Percentiles rank a stretch among this genome's conserved stretches.
Conservation (phyloP, 2,888 invertebrate species). For the Caenorhabditis macrosperma region DNA sequence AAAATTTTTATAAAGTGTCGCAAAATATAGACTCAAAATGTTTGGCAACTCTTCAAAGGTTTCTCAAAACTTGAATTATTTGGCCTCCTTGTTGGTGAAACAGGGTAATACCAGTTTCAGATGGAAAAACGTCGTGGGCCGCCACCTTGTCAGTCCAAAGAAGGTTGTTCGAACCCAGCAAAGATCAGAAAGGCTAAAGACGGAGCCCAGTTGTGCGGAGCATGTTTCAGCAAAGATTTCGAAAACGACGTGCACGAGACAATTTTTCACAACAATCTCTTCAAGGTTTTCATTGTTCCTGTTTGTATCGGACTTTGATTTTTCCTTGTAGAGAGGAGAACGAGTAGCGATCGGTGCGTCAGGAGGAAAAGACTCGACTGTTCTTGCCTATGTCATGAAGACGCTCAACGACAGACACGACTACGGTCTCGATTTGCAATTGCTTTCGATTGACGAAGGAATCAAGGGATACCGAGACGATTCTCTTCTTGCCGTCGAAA, state of each 20-base stretch:
- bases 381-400: slow-evolving; percentile 90
- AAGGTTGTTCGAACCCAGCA: slow-evolving; percentile 45
- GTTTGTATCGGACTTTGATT: too few relatives aligned
- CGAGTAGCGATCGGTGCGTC: slow-evolving; percentile 79
- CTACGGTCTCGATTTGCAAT: slow-evolving; percentile 91
- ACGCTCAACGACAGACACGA: slow-evolving; percentile 90
- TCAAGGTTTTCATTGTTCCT: slow-evolving; percentile 65
- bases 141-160: slow-evolving; percentile 39
- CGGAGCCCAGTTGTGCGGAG: slow-evolving; percentile 72
- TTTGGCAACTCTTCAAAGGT: too few relatives aligned
- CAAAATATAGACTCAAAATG: too few relatives aligned
- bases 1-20: too few relatives aligned
- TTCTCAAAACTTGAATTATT: not conserved
- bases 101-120: not conserved
- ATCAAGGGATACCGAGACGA: slow-evolving; percentile 94
- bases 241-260: slow-evolving; percentile 80
- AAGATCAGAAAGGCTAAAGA: slow-evolving; percentile 75
- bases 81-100: not conserved
- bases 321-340: slow-evolving; percentile 72
- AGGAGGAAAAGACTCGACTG: slow-evolving; percentile 89
- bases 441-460: slow-evolving; percentile 96
- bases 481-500: slow-evolving; percentile 87
- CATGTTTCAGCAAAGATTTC: slow-evolving; percentile 77
- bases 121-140: slow-evolving; percentile 47
- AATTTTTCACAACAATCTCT: slow-evolving; percentile 72